Evolutionary conservation across 1,140 invertebrate species (phyloP).

Genomic region (Ostrea edulis): DNA sequence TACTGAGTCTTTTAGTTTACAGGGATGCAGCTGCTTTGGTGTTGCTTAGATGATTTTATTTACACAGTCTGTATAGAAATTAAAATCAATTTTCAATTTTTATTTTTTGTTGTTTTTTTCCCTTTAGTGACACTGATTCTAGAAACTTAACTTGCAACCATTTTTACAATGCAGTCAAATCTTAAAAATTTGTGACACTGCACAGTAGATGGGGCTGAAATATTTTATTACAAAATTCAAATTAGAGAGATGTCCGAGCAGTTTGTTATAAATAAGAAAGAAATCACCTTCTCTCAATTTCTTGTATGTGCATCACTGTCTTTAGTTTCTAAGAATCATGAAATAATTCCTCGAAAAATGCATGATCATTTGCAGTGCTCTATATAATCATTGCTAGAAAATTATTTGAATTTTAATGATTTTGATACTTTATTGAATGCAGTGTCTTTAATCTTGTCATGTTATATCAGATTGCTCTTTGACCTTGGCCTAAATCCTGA

Average conservation of each 20-base stretch:
- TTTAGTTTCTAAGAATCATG: not conserved
- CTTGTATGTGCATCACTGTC: not conserved
- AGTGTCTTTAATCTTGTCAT: no score
- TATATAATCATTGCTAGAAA: not conserved
- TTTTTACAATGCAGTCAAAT: no score
- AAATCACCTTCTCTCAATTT: not conserved
- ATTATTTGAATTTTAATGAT: not conserved
- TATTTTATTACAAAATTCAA: no score
- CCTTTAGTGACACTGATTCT: not conserved
- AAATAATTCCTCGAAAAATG: not conserved
- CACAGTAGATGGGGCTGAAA: no score
- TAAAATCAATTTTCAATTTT: not conserved
- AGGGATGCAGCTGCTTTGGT: not conserved
- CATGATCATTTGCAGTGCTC: not conserved
- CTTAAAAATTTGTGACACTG: no score
- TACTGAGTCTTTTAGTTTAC: not conserved
- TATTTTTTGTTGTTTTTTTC: no score
- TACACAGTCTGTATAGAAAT: not conserved
- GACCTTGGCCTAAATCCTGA: no score
- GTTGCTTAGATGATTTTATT: not conserved
- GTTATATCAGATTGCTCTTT: no score
- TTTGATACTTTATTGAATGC: no score
- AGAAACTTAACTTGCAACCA: no score
- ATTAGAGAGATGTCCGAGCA: not conserved
- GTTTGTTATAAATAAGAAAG: not conserved